phyloP scores from a whole-genome alignment of 2,888 invertebrate genomes.

The Cotesia congregata region DNA sequence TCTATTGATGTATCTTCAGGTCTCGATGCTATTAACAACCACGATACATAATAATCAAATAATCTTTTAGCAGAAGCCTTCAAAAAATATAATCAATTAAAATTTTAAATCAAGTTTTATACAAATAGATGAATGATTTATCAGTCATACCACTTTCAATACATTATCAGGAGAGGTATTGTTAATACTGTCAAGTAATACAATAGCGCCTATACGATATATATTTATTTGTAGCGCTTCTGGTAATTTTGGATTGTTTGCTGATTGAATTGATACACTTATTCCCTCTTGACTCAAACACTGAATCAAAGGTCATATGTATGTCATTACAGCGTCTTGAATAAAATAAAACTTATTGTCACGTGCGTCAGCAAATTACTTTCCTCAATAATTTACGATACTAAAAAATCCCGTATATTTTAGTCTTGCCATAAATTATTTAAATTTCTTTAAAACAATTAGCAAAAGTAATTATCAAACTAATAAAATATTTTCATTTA shows the following conservation, averaged over 20 bases:
- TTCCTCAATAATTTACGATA: background rate
- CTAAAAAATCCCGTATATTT: background rate
- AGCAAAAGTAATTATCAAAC: no score
- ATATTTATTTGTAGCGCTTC: constrained; percentile 57
- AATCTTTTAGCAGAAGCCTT: constrained; percentile 65
- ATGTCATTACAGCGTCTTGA: constrained; percentile 55
- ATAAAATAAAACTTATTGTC: constrained; percentile 24
- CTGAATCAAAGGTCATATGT: constrained; percentile 58
- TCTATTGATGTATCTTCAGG: constrained; percentile 60
- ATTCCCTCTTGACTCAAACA: constrained; percentile 61
- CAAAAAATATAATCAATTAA: constrained; percentile 24
- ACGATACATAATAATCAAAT: constrained; percentile 65
- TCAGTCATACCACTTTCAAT: constrained; percentile 57
- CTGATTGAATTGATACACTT: constrained; percentile 60
- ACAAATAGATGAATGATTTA: background rate
- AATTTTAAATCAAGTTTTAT: background rate
- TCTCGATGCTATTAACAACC: constrained; percentile 63
- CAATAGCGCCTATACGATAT: constrained; percentile 64
- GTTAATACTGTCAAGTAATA: constrained; percentile 63
- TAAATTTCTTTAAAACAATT: background rate
- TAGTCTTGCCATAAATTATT: background rate
- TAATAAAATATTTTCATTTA: no score
- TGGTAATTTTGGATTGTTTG: constrained; percentile 58
- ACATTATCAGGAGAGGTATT: constrained; percentile 61
- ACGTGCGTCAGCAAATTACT: constrained; percentile 2